phyloP scores from a whole-genome alignment of 2,797 vertebrate species.

The Pangasius krempfi region DNA sequence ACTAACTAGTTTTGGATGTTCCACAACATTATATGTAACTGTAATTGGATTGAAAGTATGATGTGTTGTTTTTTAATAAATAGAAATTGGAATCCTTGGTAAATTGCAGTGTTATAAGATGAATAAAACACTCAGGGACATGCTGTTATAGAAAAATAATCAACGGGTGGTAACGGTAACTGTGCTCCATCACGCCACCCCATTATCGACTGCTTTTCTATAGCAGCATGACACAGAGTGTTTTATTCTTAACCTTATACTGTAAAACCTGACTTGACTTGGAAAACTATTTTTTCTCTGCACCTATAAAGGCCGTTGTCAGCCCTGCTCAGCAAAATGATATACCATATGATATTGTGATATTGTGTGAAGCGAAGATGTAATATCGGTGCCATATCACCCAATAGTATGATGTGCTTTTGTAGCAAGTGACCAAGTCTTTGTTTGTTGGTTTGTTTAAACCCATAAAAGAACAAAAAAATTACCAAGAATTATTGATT shows the following conservation, averaged over 20 bases:
- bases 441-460: background rate
- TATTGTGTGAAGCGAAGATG: background rate
- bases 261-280: background rate
- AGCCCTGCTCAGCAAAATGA: background rate
- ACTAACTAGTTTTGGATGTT: background rate
- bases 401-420: background rate
- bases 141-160: background rate
- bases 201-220: background rate
- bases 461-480: background rate
- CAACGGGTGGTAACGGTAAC: background rate
- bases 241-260: background rate
- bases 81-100: background rate
- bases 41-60: background rate
- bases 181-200: background rate
- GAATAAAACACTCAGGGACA: background rate
- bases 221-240: background rate
- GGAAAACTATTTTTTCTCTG: background rate
- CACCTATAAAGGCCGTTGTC: background rate
- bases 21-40: background rate
- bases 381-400: too few species aligned
- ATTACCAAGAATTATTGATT: background rate
- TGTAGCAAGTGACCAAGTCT: background rate
- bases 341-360: background rate
- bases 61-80: background rate
- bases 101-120: background rate